These are phyloP conservation scores for Sebastes melanostomus DNA, from an alignment of 2,797 vertebrate species.

Conservation along the genomic window DNA sequence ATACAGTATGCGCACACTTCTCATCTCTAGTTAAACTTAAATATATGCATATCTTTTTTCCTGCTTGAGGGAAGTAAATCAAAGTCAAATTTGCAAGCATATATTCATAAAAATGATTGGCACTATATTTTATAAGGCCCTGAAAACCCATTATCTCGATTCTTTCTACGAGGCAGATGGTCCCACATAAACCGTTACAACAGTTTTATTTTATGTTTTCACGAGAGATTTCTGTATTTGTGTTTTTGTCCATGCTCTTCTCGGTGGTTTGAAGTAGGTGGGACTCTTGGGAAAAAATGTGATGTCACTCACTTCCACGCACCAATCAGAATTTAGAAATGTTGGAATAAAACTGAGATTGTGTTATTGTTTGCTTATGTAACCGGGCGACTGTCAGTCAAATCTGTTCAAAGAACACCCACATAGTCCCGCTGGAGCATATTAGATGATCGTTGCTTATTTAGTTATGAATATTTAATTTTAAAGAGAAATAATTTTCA, in stretches of 20 bases:
- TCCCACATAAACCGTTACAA: neutral
- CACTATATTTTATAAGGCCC: neutral
- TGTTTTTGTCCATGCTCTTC: neutral
- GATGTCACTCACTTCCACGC: neutral
- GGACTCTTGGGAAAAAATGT: neutral
- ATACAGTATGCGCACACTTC: neutral
- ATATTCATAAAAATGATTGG: neutral
- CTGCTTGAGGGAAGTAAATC: neutral
- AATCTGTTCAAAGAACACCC: conserved; percentile 4
- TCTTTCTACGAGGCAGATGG: neutral
- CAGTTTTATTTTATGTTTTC: neutral
- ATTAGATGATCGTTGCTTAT: conserved; percentile 4
- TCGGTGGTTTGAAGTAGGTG: neutral
- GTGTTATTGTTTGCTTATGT: neutral
- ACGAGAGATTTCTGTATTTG: neutral
- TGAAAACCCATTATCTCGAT: neutral
- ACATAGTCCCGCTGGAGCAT: neutral
- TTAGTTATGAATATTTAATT: conserved; percentile 22
- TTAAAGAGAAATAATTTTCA: neutral
- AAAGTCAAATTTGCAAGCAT: neutral
- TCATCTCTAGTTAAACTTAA: neutral
- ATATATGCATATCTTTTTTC: neutral
- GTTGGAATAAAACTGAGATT: neutral
- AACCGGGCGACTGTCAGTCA: neutral
- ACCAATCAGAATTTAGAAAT: neutral